phyloP scores from a whole-genome alignment of 1,140 invertebrate genomes.

The Drosophila ananassae region DNA sequence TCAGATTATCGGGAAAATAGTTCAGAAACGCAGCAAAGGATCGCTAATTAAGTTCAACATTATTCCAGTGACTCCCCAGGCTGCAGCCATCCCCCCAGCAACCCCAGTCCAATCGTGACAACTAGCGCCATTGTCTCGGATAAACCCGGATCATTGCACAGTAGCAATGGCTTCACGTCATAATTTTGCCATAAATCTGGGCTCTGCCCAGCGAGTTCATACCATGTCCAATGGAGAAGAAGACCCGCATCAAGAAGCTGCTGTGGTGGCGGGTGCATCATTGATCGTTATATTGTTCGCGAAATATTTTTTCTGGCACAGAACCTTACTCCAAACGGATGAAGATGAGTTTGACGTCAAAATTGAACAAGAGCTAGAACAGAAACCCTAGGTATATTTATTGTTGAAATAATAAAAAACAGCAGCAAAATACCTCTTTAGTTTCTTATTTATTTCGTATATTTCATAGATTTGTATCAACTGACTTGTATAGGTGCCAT shows the following conservation, averaged over 20 bases:
- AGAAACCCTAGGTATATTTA: neutral
- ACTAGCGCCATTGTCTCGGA: conserved; percentile 44
- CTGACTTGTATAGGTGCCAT: conserved; percentile 39
- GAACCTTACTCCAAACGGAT: neutral
- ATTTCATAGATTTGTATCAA: conserved; percentile 14
- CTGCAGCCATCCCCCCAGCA: neutral
- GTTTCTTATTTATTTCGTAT: conserved; percentile 29
- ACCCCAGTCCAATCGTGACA: conserved; percentile 51
- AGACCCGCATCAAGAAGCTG: neutral
- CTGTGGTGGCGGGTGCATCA: conserved; percentile 1
- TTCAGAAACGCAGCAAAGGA: conserved; percentile 86
- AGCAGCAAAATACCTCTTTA: neutral
- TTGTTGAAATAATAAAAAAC: neutral
- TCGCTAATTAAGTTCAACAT: conserved; percentile 86
- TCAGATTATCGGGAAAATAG: conserved; percentile 84
- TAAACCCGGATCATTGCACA: neutral
- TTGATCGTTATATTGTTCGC: conserved; percentile 39
- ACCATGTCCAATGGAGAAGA: conserved; percentile 1
- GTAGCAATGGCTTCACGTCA: neutral
- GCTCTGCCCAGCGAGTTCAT: conserved; percentile 7
- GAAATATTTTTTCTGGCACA: conserved; percentile 49
- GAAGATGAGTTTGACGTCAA: neutral
- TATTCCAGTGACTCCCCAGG: conserved; percentile 74
- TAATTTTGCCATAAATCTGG: neutral
- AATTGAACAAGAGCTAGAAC: neutral